Percentiles rank a stretch among this genome's conserved stretches.
These are phyloP conservation scores for Sicus ferrugineus DNA, from an alignment of 2,888 invertebrate species.

Conservation along the genomic window DNA sequence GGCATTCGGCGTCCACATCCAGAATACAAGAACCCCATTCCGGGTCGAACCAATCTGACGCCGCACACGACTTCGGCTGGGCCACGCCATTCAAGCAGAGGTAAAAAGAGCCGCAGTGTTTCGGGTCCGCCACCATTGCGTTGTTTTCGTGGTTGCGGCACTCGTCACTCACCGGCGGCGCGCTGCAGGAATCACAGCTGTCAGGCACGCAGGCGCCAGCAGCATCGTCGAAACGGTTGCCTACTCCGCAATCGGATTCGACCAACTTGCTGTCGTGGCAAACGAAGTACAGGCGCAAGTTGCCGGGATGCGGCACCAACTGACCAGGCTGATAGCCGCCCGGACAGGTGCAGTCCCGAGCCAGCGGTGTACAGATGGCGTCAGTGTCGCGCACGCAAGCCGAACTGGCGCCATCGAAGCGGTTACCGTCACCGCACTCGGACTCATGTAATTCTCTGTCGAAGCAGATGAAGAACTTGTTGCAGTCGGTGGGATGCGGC, in stretches of 20 bases:
- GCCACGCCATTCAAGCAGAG: slow-evolving; percentile 50
- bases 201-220: slow-evolving; percentile 47
- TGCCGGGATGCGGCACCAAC: slow-evolving; percentile 43
- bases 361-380: slow-evolving; percentile 13
- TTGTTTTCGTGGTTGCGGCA: slow-evolving; percentile 52
- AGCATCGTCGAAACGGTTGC: slow-evolving; percentile 48
- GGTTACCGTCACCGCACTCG: slow-evolving; percentile 29
- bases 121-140: slow-evolving; percentile 44
- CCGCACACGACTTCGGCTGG: slow-evolving; percentile 40
- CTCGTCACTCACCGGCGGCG: slow-evolving; percentile 37
- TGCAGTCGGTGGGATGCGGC: slow-evolving; percentile 46
- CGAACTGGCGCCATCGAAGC: slow-evolving; percentile 10
- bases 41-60: slow-evolving; percentile 48
- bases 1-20: slow-evolving; percentile 52
- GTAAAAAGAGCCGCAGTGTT: slow-evolving; percentile 50
- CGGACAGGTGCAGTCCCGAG: slow-evolving; percentile 43
- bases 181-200: slow-evolving; percentile 37
- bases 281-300: slow-evolving; percentile 50
- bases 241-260: slow-evolving; percentile 49
- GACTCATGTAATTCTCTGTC: slow-evolving; percentile 18
- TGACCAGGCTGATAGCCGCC: slow-evolving; percentile 47
- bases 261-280: slow-evolving; percentile 47
- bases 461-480: slow-evolving; percentile 47
- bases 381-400: slow-evolving; percentile 29
- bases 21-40: slow-evolving; percentile 35